Evolutionary conservation across 2,797 vertebrate species (phyloP).

Genomic region (Tapera naevia): DNA sequence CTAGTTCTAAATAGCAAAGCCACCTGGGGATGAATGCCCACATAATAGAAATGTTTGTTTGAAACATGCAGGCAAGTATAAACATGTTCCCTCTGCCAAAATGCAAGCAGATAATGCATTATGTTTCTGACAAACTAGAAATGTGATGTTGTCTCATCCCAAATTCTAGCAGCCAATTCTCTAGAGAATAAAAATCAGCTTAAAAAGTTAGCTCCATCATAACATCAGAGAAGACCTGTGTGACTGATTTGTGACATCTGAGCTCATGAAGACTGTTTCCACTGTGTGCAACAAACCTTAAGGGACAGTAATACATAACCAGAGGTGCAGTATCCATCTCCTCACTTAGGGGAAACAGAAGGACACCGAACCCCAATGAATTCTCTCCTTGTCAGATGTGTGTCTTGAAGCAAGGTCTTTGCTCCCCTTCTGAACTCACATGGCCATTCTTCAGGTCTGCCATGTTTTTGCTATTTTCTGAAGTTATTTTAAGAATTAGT

Average conservation of each 20-base stretch:
- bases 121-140: background rate
- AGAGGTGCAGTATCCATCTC: background rate
- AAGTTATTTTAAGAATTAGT: background rate
- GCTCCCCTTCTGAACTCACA: background rate
- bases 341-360: background rate
- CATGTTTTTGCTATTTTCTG: background rate
- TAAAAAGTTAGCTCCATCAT: background rate
- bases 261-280: background rate
- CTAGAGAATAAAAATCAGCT: background rate
- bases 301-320: accelerated
- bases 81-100: background rate
- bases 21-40: background rate
- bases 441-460: background rate
- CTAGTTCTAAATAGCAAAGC: background rate
- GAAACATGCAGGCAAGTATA: background rate
- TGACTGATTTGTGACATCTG: background rate
- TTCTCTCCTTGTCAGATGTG: background rate
- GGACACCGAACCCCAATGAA: background rate
- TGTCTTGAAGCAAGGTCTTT: background rate
- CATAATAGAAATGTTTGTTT: background rate
- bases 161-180: background rate
- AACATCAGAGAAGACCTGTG: background rate
- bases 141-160: background rate
- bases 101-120: background rate
- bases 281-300: background rate